Conservation (phyloP, 2,113 vertebrate species). For the Chlamydotis undulata region DNA sequence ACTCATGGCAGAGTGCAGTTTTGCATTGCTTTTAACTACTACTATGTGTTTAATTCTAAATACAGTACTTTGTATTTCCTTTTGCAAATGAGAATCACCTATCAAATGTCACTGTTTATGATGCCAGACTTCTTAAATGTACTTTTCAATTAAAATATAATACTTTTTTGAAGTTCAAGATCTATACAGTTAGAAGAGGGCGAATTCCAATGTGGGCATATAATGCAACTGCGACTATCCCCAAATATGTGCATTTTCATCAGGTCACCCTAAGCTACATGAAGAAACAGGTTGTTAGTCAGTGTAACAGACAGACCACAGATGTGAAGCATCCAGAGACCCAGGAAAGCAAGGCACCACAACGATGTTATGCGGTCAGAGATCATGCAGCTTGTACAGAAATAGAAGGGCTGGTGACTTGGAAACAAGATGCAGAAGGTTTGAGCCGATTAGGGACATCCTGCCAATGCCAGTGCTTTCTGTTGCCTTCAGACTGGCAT, state of each 20-base stretch:
- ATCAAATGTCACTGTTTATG: neutral
- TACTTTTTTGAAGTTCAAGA: neutral
- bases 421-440: neutral
- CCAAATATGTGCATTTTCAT: neutral
- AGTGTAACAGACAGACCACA: neutral
- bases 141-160: neutral
- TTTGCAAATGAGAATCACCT: neutral
- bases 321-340: neutral
- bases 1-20: neutral
- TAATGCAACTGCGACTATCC: neutral
- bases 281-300: neutral
- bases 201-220: neutral
- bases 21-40: neutral
- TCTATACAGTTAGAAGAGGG: neutral
- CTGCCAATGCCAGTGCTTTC: neutral
- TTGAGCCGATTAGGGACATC: neutral
- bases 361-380: accelerated
- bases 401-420: constrained; percentile 7
- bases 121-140: neutral
- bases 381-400: neutral
- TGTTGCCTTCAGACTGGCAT: neutral
- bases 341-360: neutral
- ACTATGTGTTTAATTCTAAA: neutral
- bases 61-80: neutral
- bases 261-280: neutral